Evolutionary conservation across 2,888 invertebrate species (phyloP).

Genomic region (Philereme vetulata): DNA sequence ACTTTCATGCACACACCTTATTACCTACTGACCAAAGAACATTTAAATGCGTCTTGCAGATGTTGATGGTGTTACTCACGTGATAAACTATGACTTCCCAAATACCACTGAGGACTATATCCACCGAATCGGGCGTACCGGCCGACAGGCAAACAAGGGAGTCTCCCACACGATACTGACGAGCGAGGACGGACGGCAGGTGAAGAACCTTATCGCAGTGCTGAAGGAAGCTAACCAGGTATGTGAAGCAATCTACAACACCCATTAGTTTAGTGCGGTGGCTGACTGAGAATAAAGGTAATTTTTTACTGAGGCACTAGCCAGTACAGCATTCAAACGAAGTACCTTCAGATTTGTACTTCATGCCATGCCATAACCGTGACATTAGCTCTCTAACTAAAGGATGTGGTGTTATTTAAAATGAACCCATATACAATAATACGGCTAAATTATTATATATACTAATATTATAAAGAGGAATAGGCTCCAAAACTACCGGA

Average conservation of each 20-base stretch:
- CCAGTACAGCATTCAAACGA: too few species aligned
- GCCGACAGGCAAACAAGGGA: conserved; percentile 87
- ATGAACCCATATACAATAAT: too few species aligned
- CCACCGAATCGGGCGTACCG: conserved; percentile 90
- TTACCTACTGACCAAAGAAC: background rate
- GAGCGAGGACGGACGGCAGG: conserved; percentile 85
- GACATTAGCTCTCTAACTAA: too few species aligned
- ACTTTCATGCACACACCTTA: background rate
- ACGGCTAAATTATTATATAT: too few species aligned
- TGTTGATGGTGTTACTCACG: conserved; percentile 90
- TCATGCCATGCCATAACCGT: too few species aligned
- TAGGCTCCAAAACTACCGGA: too few species aligned
- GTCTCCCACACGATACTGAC: conserved; percentile 90
- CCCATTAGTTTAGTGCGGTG: too few species aligned
- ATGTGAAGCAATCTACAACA: conserved; percentile 4
- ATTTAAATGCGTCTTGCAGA: conserved; percentile 66
- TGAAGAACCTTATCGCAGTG: conserved; percentile 86
- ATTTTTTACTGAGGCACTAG: too few species aligned
- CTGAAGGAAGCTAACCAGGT: conserved; percentile 89
- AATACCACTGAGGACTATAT: conserved; percentile 91
- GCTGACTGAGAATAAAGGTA: too few species aligned
- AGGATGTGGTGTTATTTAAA: too few species aligned
- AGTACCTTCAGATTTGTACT: too few species aligned
- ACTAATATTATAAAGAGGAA: too few species aligned
- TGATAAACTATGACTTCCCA: conserved; percentile 91